phyloP scores from a whole-genome alignment of 2,888 invertebrate genomes.

The Lasioglossum marginatum region DNA sequence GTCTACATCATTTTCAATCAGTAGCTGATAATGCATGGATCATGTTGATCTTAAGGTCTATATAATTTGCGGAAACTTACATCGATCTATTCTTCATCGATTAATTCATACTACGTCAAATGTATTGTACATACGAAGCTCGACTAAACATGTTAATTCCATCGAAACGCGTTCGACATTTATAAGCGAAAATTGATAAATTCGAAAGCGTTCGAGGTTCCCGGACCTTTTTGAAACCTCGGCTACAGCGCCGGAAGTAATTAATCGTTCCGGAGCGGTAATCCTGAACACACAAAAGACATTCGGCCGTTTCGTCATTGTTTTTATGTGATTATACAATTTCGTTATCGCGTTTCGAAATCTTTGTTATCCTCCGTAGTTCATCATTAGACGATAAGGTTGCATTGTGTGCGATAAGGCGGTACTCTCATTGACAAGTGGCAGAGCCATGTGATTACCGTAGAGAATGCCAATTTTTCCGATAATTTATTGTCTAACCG shows the following conservation, averaged over 20 bases:
- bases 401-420: conserved; percentile 22
- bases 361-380: conserved; percentile 19
- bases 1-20: conserved; percentile 9
- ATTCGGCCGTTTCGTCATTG: conserved; percentile 15
- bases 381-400: conserved; percentile 26
- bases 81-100: not conserved
- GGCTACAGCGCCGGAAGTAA: not conserved
- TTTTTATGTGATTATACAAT: conserved; percentile 14
- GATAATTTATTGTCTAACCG: not conserved
- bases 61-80: not conserved
- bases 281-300: not conserved
- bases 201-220: not conserved
- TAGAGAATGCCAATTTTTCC: not conserved
- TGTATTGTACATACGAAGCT: not conserved
- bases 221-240: not conserved
- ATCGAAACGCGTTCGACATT: not conserved
- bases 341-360: conserved; percentile 26
- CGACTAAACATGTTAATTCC: not conserved
- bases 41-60: not conserved
- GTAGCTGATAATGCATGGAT: not conserved
- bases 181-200: not conserved
- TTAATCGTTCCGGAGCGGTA: not conserved
- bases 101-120: not conserved
- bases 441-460: not conserved
- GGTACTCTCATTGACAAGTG: conserved; percentile 4